Percentiles rank a stretch among this genome's conserved stretches.
Evolutionary conservation across 1,140 invertebrate genomes (phyloP).

Genomic region (Zaprionus inermis): DNA sequence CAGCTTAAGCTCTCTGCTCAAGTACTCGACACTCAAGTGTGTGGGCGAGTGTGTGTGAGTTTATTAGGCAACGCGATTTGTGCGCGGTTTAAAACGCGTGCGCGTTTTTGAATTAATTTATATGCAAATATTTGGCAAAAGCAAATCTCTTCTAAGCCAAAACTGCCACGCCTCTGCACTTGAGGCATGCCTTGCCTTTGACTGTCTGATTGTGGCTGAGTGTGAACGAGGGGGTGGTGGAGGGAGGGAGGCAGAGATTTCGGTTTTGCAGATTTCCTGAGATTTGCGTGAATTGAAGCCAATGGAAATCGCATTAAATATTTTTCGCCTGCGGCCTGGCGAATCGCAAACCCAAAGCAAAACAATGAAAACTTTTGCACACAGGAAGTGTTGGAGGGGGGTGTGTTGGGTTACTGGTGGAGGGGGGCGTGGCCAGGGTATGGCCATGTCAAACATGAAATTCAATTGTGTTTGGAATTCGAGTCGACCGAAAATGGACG

Average conservation of each 20-base stretch:
- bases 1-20: not conserved
- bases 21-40: not conserved
- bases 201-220: not conserved
- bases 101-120: conserved; percentile 61
- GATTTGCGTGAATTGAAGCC: conserved; percentile 47
- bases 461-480: conserved; percentile 75
- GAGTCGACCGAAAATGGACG: conserved; percentile 52
- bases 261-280: conserved; percentile 13
- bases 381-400: not conserved
- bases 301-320: conserved; percentile 76
- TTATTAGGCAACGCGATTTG: conserved; percentile 26
- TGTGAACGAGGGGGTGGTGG: no score
- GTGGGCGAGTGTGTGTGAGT: not conserved
- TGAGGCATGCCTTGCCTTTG: not conserved
- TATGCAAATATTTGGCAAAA: conserved; percentile 60
- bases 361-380: conserved; percentile 61
- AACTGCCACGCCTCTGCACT: conserved; percentile 37
- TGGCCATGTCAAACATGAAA: conserved; percentile 77
- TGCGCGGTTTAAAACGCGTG: conserved; percentile 41
- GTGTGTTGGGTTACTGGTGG: no score
- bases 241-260: not conserved
- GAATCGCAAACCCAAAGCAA: conserved; percentile 54
- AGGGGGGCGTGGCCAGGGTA: not conserved
- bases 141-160: conserved; percentile 43
- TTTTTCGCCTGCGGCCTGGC: conserved; percentile 48